Percentiles rank a stretch among this genome's conserved stretches.
Evolutionary conservation across 2,888 invertebrate species (phyloP).

Genomic region (Agrotis exclamationis): DNA sequence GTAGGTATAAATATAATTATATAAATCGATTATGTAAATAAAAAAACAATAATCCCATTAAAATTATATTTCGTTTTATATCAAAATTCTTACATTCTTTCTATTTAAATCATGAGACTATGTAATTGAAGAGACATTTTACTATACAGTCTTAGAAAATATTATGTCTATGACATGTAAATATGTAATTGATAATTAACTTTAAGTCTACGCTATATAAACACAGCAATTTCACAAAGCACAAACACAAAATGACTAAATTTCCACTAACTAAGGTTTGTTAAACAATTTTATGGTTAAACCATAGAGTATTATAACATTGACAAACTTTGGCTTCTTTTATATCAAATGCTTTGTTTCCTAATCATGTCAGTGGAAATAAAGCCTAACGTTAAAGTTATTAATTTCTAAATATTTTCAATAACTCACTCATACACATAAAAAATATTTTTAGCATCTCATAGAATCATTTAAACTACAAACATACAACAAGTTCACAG

Average conservation of each 20-base stretch:
- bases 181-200: conserved; percentile 65
- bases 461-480: conserved; percentile 56
- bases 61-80: conserved; percentile 71
- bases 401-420: conserved; percentile 54
- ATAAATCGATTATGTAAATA: not conserved
- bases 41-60: conserved; percentile 49
- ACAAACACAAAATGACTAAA: conserved; percentile 61
- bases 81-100: conserved; percentile 68
- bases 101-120: conserved; percentile 66
- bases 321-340: conserved; percentile 54
- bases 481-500: conserved; percentile 63
- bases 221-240: conserved; percentile 68
- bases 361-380: conserved; percentile 51
- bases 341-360: conserved; percentile 28
- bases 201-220: conserved; percentile 60
- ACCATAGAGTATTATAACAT: conserved; percentile 49
- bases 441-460: conserved; percentile 52
- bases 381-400: conserved; percentile 43
- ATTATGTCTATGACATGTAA: conserved; percentile 68
- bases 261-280: conserved; percentile 55
- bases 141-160: conserved; percentile 71
- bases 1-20: too few relatives aligned
- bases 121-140: conserved; percentile 67
- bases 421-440: conserved; percentile 42
- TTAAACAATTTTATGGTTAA: conserved; percentile 31